A percentile compares a stretch with the other conserved stretches of the same genome.
Conservation (phyloP, 2,888 invertebrate species). For the Phyllotreta cruciferae region DNA sequence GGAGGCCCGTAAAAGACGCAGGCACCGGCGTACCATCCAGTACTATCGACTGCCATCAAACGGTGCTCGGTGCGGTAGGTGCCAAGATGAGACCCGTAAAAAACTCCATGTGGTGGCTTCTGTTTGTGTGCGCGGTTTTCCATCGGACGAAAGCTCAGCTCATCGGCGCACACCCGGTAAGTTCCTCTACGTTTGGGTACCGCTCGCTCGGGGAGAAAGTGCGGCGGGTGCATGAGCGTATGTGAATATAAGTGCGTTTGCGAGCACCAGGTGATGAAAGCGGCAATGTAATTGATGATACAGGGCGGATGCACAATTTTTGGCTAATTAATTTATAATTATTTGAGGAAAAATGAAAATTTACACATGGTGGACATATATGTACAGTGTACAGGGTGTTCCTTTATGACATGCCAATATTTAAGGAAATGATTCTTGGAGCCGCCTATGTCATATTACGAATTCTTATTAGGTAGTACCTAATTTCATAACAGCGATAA, state of each 20-base stretch:
- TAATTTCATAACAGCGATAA: no score
- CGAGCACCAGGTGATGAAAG: conserved; percentile 7
- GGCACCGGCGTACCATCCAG: conserved; percentile 22
- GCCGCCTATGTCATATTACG: no score
- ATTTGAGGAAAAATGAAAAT: no score
- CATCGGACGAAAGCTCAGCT: conserved; percentile 23
- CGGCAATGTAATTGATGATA: not conserved
- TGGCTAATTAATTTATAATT: no score
- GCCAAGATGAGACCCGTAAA: conserved; percentile 47
- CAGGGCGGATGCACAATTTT: not conserved
- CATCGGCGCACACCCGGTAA: conserved; percentile 28
- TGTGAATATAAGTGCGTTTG: not conserved
- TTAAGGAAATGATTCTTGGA: no score
- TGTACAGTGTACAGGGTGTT: no score
- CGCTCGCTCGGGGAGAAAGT: conserved; percentile 14
- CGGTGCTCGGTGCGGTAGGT: conserved; percentile 34
- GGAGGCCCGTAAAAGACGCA: conserved; percentile 24
- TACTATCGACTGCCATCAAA: conserved; percentile 27
- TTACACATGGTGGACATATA: no score
- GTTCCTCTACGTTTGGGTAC: conserved; percentile 14
- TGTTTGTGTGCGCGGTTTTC: conserved; percentile 38
- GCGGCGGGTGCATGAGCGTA: not conserved
- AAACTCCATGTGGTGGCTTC: conserved; percentile 49
- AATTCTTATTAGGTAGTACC: no score
- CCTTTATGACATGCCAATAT: no score